These are phyloP conservation scores for Saimiri boliviensis DNA, from an alignment of 2,113 vertebrate species.

Conservation along the genomic window DNA sequence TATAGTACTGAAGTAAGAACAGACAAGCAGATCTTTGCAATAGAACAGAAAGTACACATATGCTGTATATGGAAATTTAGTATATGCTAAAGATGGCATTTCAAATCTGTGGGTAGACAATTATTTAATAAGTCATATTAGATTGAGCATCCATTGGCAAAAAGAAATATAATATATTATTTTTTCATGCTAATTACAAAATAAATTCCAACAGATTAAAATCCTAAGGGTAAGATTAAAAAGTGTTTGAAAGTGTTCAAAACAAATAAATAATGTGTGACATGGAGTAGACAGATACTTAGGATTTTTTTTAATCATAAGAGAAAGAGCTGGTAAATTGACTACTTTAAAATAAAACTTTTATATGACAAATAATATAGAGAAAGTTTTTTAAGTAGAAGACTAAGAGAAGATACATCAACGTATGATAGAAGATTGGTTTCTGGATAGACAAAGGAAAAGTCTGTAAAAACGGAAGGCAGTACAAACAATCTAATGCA, in stretches of 20 bases:
- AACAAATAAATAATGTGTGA: not conserved
- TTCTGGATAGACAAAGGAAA: conserved; percentile 12
- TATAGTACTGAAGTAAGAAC: not conserved
- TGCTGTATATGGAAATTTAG: not conserved
- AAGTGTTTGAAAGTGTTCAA: not conserved
- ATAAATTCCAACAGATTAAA: not conserved
- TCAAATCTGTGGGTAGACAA: not conserved
- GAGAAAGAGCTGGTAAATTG: not conserved
- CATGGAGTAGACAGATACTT: not conserved
- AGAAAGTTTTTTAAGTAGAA: not conserved
- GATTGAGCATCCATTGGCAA: not conserved
- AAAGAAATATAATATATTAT: not conserved
- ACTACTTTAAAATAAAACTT: conserved; percentile 7
- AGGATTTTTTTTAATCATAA: not conserved
- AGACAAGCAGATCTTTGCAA: not conserved
- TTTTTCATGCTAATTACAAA: not conserved
- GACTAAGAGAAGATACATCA: not conserved
- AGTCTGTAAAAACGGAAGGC: not conserved
- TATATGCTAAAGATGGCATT: not conserved
- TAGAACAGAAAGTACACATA: not conserved
- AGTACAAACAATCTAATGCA: not conserved
- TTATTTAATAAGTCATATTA: not conserved
- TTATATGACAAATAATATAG: not conserved
- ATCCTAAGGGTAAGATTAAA: not conserved
- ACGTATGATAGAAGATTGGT: not conserved